Base-by-base conservation (phyloP, 2,888 invertebrate species). In the Hanleya hanleyi region DNA sequence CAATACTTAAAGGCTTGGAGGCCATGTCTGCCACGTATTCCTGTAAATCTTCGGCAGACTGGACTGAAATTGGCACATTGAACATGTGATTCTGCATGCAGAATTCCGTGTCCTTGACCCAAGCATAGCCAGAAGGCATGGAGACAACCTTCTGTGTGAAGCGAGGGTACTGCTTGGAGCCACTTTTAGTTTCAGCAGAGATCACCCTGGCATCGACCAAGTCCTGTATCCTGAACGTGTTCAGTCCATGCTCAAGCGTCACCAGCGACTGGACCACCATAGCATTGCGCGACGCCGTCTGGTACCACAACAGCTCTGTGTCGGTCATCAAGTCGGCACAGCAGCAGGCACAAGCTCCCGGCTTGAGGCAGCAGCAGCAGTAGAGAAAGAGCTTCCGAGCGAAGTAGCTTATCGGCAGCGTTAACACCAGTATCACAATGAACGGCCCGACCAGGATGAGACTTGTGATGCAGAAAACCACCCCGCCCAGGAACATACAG, bases 11-110 rank as follows among this genome's bases (percentile, higher is more conserved):
- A 0, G 90, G 90, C 67, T 90, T 87, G 4, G 87, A 87, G 64
- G 92, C 88, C 71, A 92, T 87, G 32, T 88, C 84, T 0, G 90
- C 90, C 7, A 93, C 85, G 79, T 92, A 92, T 61, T 88, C 86
- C 83, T 92, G 91, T 12, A 92, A 83, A 66, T 91, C 90, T 37
- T 84, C 84, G 68, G 89, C 85, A 26, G 85, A 88, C 66, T 82
- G 81, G 33, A 90, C 86, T 65, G 83, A 83, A 26, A 83, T 81
- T 1, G 91, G 90, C 76, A 91, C 91, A 35, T 87, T 81, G 71
- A 90, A 89, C 22, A 93, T 90, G 81, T 93, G 93, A 73, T 92
- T 91, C 75, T 91, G 91, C 70, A 93, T 91, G 75, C 90, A 86
- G 83, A 92, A 92, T 69, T 89, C 84, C 1, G 86, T 80, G 81